These are phyloP conservation scores for Camptogramma bilineatum DNA, from an alignment of 2,888 invertebrate genomes.

Conservation along the genomic window DNA sequence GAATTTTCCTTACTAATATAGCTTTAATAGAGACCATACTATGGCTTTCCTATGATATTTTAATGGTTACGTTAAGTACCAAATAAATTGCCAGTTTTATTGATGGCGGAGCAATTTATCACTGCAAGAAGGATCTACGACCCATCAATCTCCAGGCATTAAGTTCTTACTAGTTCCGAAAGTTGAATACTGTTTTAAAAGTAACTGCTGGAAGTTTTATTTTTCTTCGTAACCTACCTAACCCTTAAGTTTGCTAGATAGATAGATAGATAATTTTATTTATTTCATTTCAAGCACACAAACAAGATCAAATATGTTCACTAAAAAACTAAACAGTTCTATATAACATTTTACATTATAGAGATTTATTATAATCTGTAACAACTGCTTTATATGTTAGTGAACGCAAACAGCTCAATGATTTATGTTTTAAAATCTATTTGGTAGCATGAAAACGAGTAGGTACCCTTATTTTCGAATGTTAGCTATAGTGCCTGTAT, in stretches of 20 bases:
- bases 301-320: no score
- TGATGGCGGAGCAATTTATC: neutral
- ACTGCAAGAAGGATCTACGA: slow-evolving; percentile 1
- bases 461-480: no score
- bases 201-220: neutral
- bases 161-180: slow-evolving; percentile 1
- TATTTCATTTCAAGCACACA: no score
- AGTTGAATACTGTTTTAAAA: slow-evolving; percentile 14
- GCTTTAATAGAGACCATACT: neutral
- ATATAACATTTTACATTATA: no score
- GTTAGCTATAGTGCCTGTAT: no score
- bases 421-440: no score
- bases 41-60: neutral
- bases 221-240: neutral
- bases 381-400: no score
- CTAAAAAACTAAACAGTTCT: no score
- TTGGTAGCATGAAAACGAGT: no score
- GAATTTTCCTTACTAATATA: neutral
- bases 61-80: neutral
- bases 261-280: no score
- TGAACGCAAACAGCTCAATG: no score
- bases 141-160: slow-evolving; percentile 3
- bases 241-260: neutral
- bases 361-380: no score
- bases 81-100: neutral